These are phyloP conservation scores for Strongylocentrotus purpuratus DNA, from an alignment of 35 echinoderm and acorn worm species.

Conservation along the genomic window DNA sequence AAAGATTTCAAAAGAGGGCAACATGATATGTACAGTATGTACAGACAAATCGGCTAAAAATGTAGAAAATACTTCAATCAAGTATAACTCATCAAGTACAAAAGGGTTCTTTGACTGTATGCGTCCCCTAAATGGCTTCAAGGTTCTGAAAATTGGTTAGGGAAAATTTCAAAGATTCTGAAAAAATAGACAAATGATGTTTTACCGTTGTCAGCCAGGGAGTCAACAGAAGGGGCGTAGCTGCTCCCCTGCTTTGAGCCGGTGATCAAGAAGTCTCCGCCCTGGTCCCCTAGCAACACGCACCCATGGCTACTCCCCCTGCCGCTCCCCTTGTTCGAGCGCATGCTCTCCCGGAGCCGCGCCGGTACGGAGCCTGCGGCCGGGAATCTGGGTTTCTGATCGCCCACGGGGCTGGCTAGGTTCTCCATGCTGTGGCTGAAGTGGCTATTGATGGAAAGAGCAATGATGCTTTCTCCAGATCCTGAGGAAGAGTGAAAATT, in stretches of 20 bases:
- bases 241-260: conserved; percentile 44
- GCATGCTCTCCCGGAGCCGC: conserved; percentile 73
- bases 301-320: conserved; percentile 52
- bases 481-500: not conserved
- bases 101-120: too few relatives aligned
- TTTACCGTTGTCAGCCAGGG: not conserved
- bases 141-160: too few relatives aligned
- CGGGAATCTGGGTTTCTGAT: not conserved
- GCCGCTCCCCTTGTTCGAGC: conserved; percentile 72
- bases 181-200: not conserved
- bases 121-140: too few relatives aligned
- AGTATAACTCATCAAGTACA: too few relatives aligned
- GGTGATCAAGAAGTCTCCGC: conserved; percentile 30
- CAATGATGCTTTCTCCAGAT: conserved; percentile 48
- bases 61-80: too few relatives aligned
- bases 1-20: too few relatives aligned
- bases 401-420: conserved; percentile 12
- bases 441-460: conserved; percentile 58
- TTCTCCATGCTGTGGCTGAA: conserved; percentile 63
- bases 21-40: too few relatives aligned
- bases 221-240: conserved; percentile 21
- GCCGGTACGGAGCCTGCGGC: conserved; percentile 71
- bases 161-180: too few relatives aligned
- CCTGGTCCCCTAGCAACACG: conserved; percentile 59
- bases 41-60: too few relatives aligned